Conservation (phyloP, 2,797 vertebrate species). For the Tolypeutes matacus region DNA sequence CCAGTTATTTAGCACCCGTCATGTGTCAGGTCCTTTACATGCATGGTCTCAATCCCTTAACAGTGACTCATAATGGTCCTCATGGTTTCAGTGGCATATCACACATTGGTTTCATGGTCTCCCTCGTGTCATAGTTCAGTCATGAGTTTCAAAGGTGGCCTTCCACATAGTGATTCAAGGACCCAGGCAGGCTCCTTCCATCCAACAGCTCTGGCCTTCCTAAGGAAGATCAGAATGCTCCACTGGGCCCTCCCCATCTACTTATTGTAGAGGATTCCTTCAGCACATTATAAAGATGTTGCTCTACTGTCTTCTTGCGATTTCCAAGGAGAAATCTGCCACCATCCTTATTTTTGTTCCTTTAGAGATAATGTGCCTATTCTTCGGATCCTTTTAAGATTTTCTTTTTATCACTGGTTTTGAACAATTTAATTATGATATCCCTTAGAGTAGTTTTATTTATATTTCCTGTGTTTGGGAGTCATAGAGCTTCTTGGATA, state of each 20-base stretch:
- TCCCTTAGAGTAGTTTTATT: neutral
- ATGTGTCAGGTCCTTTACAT: neutral
- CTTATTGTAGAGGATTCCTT: neutral
- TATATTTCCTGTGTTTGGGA: slow-evolving; percentile 6
- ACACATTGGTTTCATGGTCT: neutral
- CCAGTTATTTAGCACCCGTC: neutral
- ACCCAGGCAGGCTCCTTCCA: neutral
- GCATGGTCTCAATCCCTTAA: neutral
- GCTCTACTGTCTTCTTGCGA: neutral
- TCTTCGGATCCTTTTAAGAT: neutral
- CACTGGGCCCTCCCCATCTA: neutral
- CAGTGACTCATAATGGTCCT: neutral
- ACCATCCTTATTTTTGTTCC: neutral
- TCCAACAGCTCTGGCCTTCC: neutral
- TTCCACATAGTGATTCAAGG: neutral
- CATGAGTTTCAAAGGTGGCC: neutral
- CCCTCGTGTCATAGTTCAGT: neutral
- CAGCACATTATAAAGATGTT: neutral
- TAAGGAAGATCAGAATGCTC: neutral
- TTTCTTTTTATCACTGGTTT: slow-evolving; percentile 44
- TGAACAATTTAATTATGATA: slow-evolving; percentile 10
- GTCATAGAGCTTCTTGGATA: neutral
- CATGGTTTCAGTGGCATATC: neutral
- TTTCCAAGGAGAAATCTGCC: neutral
- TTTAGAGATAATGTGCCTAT: neutral